phyloP scores from a whole-genome alignment of 2,113 vertebrate species.

The Brachypodius melanocephalos region DNA sequence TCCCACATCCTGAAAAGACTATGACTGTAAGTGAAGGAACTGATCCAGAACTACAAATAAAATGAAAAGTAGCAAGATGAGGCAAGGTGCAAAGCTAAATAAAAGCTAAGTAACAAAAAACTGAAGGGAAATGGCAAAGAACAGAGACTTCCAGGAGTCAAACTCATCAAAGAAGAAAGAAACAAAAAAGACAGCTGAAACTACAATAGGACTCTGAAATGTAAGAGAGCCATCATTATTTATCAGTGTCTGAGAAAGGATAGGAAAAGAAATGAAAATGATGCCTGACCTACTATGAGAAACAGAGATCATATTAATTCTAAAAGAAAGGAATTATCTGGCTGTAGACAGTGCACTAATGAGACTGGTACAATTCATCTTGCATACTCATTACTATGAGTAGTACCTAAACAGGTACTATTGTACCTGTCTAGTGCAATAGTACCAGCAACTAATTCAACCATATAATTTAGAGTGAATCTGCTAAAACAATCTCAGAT shows the following conservation, averaged over 20 bases:
- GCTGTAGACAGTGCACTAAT: not conserved
- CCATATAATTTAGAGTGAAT: not conserved
- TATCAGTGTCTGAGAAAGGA: not conserved
- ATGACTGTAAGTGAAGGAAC: not conserved
- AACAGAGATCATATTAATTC: not conserved
- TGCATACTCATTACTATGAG: not conserved
- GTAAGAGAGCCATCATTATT: not conserved
- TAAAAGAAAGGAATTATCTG: not conserved
- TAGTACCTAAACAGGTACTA: not conserved
- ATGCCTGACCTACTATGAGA: not conserved
- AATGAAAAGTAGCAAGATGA: not conserved
- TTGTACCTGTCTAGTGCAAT: not conserved
- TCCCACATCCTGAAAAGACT: not conserved
- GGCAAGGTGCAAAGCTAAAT: slow-evolving; percentile 3
- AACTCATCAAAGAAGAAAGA: not conserved
- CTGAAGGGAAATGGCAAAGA: not conserved
- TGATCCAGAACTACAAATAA: slow-evolving; percentile 25
- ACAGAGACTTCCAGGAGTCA: not conserved
- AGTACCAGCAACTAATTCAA: not conserved
- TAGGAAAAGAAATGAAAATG: slow-evolving; percentile 27
- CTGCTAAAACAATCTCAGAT: not conserved
- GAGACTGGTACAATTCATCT: not conserved
- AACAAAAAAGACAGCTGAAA: not conserved
- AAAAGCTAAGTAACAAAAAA: slow-evolving; percentile 6
- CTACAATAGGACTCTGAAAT: not conserved